phyloP scores from a whole-genome alignment of 2,113 vertebrate genomes.

The Beaufortia kweichowensis region DNA sequence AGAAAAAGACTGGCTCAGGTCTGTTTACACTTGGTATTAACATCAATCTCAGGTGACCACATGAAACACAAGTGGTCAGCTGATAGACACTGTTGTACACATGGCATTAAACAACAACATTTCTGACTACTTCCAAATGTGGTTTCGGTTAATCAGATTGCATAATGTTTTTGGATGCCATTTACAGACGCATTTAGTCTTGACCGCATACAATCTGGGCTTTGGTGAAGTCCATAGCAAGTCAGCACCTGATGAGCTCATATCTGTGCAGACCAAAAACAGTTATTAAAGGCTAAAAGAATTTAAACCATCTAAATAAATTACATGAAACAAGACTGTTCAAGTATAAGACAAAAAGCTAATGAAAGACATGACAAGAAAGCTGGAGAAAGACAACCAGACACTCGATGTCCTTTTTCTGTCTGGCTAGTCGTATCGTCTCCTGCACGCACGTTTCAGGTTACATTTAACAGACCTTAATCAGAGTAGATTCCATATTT shows the following conservation, averaged over 20 bases:
- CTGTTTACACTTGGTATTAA: constrained; percentile 3
- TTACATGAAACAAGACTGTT: background rate
- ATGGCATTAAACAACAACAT: background rate
- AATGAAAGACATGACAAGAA: background rate
- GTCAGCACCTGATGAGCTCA: background rate
- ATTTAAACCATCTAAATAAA: background rate
- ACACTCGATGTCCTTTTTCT: background rate
- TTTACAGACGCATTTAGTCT: background rate
- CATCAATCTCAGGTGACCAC: background rate
- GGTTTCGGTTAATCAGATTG: background rate
- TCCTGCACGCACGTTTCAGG: background rate
- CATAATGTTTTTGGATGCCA: background rate
- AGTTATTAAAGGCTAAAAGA: constrained; percentile 1
- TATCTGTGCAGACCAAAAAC: background rate
- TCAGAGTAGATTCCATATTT: background rate
- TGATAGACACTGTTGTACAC: background rate
- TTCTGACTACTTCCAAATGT: background rate
- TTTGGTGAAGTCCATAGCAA: background rate
- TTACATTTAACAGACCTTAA: constrained; percentile 38
- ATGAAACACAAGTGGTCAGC: constrained; percentile 12
- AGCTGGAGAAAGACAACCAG: background rate
- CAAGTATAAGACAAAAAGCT: background rate
- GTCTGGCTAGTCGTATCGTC: background rate
- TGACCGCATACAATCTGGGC: background rate
- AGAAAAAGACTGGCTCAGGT: background rate